Evolutionary conservation across 2,113 vertebrate genomes (phyloP).

Genomic region (Calidris pugnax): DNA sequence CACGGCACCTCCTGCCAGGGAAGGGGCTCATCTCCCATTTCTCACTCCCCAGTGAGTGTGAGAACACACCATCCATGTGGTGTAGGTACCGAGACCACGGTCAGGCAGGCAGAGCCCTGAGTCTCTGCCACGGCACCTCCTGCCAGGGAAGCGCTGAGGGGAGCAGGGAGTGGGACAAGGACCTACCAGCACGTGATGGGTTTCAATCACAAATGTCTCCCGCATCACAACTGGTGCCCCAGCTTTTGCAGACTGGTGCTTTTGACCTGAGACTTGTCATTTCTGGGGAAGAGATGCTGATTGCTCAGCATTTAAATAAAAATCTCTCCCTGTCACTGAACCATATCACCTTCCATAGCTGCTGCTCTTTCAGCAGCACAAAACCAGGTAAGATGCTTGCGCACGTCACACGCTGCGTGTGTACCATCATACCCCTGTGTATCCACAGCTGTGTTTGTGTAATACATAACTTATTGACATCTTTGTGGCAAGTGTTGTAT

Average conservation of each 20-base stretch:
- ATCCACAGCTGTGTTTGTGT: accelerated
- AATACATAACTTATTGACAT: accelerated
- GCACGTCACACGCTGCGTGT: accelerated
- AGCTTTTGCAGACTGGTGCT: background rate
- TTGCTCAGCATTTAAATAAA: background rate
- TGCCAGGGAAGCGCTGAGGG: background rate
- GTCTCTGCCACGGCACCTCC: background rate
- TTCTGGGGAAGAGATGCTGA: background rate
- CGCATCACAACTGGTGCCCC: background rate
- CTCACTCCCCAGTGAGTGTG: too few species aligned
- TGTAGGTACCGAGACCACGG: background rate
- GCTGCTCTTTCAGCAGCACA: background rate
- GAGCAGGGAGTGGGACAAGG: background rate
- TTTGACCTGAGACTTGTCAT: background rate
- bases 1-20: background rate
- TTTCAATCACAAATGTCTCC: background rate
- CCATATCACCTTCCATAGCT: accelerated
- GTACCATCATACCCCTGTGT: accelerated
- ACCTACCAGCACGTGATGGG: background rate
- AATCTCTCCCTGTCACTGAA: background rate
- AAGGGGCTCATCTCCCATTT: too few species aligned
- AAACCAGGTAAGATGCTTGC: accelerated
- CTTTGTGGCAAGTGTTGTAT: background rate
- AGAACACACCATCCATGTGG: accelerated
- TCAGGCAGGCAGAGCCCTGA: background rate